A percentile compares a stretch with the other conserved stretches of the same genome.
Evolutionary conservation across 2,113 vertebrate genomes (phyloP).

Genomic region (Sturnus vulgaris): DNA sequence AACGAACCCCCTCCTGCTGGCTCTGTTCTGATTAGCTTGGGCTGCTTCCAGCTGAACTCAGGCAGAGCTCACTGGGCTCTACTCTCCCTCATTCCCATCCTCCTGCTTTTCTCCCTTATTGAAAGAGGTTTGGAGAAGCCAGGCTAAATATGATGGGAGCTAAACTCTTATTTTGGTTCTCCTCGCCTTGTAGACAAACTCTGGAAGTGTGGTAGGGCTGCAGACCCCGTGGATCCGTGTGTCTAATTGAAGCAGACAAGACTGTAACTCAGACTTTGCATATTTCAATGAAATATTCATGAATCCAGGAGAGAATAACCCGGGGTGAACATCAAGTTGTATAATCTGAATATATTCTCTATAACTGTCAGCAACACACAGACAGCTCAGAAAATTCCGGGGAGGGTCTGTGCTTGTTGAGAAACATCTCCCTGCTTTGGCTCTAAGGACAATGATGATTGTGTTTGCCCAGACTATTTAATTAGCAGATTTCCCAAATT

Average conservation of each 20-base stretch:
- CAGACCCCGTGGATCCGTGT: neutral
- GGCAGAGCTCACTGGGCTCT: neutral
- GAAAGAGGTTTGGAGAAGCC: neutral
- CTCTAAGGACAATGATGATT: neutral
- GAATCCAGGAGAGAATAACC: constrained; percentile 24
- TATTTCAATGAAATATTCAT: constrained; percentile 12
- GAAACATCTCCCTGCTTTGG: neutral
- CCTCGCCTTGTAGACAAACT: neutral
- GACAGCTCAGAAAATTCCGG: neutral
- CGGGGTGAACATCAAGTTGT: neutral
- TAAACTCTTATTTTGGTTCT: neutral
- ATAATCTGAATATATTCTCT: neutral
- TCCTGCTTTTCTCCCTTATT: neutral
- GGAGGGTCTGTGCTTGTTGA: neutral
- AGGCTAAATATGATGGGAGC: neutral
- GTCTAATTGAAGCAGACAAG: neutral
- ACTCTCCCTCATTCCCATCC: neutral
- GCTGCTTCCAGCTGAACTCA: neutral
- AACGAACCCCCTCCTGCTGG: neutral
- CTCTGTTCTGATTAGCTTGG: neutral
- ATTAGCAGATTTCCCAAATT: neutral
- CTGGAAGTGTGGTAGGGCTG: neutral
- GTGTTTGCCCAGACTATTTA: constrained; percentile 1
- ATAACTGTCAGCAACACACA: neutral
- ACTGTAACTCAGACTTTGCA: neutral